Percentiles rank a stretch among this genome's conserved stretches.
Evolutionary conservation across 2,888 invertebrate genomes (phyloP).

Genomic region (Plusia festucae): DNA sequence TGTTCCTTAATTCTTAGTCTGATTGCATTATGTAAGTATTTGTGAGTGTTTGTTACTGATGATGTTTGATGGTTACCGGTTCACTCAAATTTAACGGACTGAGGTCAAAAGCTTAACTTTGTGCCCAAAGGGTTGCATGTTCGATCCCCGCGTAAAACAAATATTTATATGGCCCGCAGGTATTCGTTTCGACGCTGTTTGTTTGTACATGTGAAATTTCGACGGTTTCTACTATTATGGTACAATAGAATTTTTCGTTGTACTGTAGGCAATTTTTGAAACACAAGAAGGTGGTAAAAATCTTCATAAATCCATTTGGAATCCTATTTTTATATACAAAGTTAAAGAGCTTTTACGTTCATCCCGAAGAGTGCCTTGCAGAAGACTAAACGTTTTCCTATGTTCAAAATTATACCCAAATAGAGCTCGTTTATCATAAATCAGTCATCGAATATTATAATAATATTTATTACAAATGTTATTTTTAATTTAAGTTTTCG

Average conservation of each 20-base stretch:
- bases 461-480: too few species aligned
- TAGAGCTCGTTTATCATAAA: too few species aligned
- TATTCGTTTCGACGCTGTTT: constrained; percentile 1
- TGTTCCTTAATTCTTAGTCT: neutral
- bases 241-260: neutral
- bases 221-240: neutral
- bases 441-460: too few species aligned
- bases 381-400: too few species aligned
- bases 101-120: constrained; percentile 1
- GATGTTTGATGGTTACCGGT: neutral
- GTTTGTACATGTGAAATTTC: constrained; percentile 6
- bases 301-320: too few species aligned
- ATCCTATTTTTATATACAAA: too few species aligned
- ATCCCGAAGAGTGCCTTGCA: too few species aligned
- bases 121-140: constrained; percentile 6
- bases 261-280: neutral
- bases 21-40: neutral
- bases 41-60: too few species aligned
- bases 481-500: too few species aligned
- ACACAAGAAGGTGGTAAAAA: neutral
- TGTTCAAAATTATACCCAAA: too few species aligned
- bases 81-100: neutral
- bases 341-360: too few species aligned
- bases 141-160: constrained; percentile 6
- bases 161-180: constrained; percentile 7